Conservation (phyloP, 2,113 vertebrate genomes). For the Lota lota region DNA sequence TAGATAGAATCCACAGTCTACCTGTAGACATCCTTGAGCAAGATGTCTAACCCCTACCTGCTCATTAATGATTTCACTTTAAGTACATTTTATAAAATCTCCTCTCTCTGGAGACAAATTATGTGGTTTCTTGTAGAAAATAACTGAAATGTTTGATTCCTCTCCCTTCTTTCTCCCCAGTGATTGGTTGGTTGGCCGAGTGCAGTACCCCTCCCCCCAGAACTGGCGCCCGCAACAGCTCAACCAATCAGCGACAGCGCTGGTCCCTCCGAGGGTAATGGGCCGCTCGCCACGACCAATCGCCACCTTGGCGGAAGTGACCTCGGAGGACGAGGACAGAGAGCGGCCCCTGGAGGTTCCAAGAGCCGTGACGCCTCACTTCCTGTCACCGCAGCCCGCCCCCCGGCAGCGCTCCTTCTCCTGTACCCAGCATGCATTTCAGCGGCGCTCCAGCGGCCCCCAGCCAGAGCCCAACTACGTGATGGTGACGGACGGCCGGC, state of each 20-base stretch:
- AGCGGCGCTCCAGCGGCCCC: slow-evolving; percentile 60
- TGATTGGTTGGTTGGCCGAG: slow-evolving; percentile 64
- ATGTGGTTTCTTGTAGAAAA: too few relatives aligned
- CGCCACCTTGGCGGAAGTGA: slow-evolving; percentile 77
- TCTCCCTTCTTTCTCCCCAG: slow-evolving; percentile 45
- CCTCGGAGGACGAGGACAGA: slow-evolving; percentile 72
- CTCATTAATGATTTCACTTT: too few relatives aligned
- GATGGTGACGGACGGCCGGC: slow-evolving; percentile 51
- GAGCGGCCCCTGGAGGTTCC: slow-evolving; percentile 59
- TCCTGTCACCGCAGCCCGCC: slow-evolving; percentile 70
- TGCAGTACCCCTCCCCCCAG: slow-evolving; percentile 67
- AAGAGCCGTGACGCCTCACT: slow-evolving; percentile 68
- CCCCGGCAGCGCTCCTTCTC: slow-evolving; percentile 77
- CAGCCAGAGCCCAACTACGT: slow-evolving; percentile 65
- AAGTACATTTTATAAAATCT: too few relatives aligned
- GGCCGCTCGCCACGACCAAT: slow-evolving; percentile 72
- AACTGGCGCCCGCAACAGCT: slow-evolving; percentile 67
- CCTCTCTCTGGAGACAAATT: too few relatives aligned
- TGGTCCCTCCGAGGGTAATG: slow-evolving; percentile 75
- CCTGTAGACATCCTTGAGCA: too few relatives aligned
- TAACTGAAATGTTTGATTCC: not conserved
- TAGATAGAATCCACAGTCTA: too few relatives aligned
- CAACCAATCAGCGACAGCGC: slow-evolving; percentile 72
- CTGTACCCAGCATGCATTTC: slow-evolving; percentile 76
- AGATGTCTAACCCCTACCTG: too few relatives aligned